Percentiles rank a stretch among this genome's conserved stretches.
These are phyloP conservation scores for Agrilus cyanescens DNA, from an alignment of 2,888 invertebrate genomes.

Conservation along the genomic window DNA sequence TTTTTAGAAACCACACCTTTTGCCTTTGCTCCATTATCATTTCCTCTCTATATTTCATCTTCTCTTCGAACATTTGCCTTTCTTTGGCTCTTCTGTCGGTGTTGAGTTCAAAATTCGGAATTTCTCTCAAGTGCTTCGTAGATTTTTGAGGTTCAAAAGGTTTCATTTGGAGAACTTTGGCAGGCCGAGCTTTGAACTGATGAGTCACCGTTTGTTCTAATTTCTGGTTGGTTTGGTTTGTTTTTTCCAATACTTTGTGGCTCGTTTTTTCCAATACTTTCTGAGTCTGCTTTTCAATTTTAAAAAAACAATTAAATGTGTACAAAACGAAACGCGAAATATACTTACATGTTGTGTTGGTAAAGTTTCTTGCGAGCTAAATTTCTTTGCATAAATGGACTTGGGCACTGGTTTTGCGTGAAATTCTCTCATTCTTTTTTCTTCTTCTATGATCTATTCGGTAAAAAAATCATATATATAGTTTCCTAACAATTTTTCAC, in stretches of 20 bases:
- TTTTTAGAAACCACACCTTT: slow-evolving; percentile 6
- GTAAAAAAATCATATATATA: slow-evolving; percentile 8
- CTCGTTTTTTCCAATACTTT: too few species aligned
- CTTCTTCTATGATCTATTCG: slow-evolving; percentile 39
- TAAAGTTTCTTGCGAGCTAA: too few species aligned
- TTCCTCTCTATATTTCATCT: slow-evolving; percentile 43
- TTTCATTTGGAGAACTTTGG: slow-evolving; percentile 47
- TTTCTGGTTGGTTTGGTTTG: too few species aligned
- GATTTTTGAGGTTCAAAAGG: slow-evolving; percentile 52
- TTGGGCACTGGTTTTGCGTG: slow-evolving; percentile 58
- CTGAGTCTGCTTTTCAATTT: too few species aligned
- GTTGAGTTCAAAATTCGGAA: slow-evolving; percentile 46
- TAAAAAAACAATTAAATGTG: too few species aligned
- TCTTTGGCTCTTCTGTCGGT: slow-evolving; percentile 52
- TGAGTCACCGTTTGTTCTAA: too few species aligned
- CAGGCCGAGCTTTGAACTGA: slow-evolving; percentile 50
- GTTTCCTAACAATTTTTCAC: neutral
- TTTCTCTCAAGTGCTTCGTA: slow-evolving; percentile 35
- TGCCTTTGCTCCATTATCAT: slow-evolving; percentile 34
- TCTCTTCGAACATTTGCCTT: slow-evolving; percentile 47
- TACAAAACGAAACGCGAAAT: too few species aligned
- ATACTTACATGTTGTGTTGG: too few species aligned
- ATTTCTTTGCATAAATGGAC: slow-evolving; percentile 1
- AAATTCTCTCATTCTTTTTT: slow-evolving; percentile 50
- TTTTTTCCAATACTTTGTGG: too few species aligned